A percentile compares a stretch with the other conserved stretches of the same genome.
Conservation (phyloP, 2,797 vertebrate species). For the Glossophaga mutica region DNA sequence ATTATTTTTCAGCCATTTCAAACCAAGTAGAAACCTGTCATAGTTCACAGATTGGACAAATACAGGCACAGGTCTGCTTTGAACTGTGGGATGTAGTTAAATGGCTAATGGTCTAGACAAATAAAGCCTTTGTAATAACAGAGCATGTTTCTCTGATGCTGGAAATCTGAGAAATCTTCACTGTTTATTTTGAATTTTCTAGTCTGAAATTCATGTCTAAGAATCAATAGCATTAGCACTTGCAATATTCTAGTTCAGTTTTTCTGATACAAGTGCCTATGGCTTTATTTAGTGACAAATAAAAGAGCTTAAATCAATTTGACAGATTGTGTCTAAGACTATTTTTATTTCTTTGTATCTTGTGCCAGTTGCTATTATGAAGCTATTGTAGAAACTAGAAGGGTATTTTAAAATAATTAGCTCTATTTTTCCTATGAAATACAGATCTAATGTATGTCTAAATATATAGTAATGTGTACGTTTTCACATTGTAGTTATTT, state of each 20-base stretch:
- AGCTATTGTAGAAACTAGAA: background rate
- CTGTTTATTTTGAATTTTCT: background rate
- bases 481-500: background rate
- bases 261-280: background rate
- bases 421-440: background rate
- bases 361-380: background rate
- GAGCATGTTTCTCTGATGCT: background rate
- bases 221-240: background rate
- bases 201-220: background rate
- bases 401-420: background rate
- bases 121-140: background rate
- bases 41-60: background rate
- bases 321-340: background rate
- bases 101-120: background rate
- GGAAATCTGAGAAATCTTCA: background rate
- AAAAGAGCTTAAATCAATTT: background rate
- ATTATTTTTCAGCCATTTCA: background rate
- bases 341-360: background rate
- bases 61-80: background rate
- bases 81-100: background rate
- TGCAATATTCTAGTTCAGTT: background rate
- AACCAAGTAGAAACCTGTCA: background rate
- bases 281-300: conserved; percentile 27
- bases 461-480: background rate
- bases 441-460: background rate